These are phyloP conservation scores for Pituophis catenifer DNA, from an alignment of 2,113 vertebrate genomes.

Conservation along the genomic window DNA sequence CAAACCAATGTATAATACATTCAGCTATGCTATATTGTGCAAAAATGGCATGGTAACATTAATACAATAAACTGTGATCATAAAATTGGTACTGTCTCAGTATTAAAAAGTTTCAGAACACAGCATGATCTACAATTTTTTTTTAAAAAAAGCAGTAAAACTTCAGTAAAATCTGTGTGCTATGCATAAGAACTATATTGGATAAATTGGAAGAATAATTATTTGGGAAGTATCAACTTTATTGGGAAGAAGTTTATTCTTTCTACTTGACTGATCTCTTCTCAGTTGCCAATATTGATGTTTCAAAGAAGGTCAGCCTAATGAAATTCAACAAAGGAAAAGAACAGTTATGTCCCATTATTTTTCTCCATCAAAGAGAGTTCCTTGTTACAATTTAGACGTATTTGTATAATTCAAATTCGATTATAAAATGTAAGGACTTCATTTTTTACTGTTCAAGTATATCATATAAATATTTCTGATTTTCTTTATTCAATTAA, in stretches of 20 bases:
- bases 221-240: background rate
- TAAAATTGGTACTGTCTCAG: slow-evolving; percentile 49
- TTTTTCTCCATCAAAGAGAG: background rate
- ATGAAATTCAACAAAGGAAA: background rate
- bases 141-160: slow-evolving; percentile 28
- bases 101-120: slow-evolving; percentile 34
- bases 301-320: background rate
- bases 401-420: background rate
- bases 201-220: slow-evolving; percentile 18
- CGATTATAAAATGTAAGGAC: background rate
- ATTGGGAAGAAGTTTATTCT: background rate
- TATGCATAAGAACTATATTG: slow-evolving; percentile 15
- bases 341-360: background rate
- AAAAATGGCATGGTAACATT: slow-evolving; percentile 60
- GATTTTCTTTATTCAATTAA: slow-evolving; percentile 3
- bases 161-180: background rate
- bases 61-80: slow-evolving; percentile 51
- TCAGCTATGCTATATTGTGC: slow-evolving; percentile 40
- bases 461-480: background rate
- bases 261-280: background rate
- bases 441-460: background rate
- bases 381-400: background rate
- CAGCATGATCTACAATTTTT: slow-evolving; percentile 25
- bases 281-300: background rate
- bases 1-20: slow-evolving; percentile 41